Evolutionary conservation across 1,140 invertebrate genomes (phyloP).

Genomic region (Dufourea novaeangliae): DNA sequence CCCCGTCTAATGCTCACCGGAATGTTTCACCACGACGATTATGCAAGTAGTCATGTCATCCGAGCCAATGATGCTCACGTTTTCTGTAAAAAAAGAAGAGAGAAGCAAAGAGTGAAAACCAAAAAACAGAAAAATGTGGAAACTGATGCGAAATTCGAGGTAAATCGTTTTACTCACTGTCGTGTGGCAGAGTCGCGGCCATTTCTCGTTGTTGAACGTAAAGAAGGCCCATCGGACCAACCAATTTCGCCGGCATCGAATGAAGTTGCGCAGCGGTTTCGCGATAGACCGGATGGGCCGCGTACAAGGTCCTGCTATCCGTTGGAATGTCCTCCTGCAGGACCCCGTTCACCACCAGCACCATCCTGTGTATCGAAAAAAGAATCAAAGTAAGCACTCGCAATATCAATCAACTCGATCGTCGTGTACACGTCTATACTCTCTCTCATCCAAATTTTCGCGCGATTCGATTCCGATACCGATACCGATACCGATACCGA

Average conservation of each 20-base stretch:
- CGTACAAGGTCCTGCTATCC: slow-evolving; percentile 89
- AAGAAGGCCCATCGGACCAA: slow-evolving; percentile 91
- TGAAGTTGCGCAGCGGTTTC: slow-evolving; percentile 91
- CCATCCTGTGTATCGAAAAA: slow-evolving; percentile 84
- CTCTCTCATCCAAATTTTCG: background rate
- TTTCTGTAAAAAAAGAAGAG: slow-evolving; percentile 84
- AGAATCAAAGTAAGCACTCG: background rate
- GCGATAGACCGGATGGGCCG: slow-evolving; percentile 91
- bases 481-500: too few relatives aligned
- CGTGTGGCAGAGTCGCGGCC: slow-evolving; percentile 93
- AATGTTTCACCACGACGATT: slow-evolving; percentile 94
- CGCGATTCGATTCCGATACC: too few relatives aligned
- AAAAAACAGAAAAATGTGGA: background rate
- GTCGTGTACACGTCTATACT: too few relatives aligned
- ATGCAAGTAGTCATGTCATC: slow-evolving; percentile 97
- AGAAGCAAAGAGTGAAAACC: background rate
- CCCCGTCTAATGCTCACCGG: slow-evolving; percentile 86
- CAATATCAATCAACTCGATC: background rate
- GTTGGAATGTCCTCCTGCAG: slow-evolving; percentile 91
- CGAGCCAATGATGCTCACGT: slow-evolving; percentile 93
- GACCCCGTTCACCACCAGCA: slow-evolving; percentile 92
- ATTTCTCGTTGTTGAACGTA: slow-evolving; percentile 95
- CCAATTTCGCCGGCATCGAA: slow-evolving; percentile 88
- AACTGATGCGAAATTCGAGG: background rate
- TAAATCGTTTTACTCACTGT: slow-evolving; percentile 86